Conservation (phyloP, 2,797 vertebrate species). For the Alosa sapidissima region DNA sequence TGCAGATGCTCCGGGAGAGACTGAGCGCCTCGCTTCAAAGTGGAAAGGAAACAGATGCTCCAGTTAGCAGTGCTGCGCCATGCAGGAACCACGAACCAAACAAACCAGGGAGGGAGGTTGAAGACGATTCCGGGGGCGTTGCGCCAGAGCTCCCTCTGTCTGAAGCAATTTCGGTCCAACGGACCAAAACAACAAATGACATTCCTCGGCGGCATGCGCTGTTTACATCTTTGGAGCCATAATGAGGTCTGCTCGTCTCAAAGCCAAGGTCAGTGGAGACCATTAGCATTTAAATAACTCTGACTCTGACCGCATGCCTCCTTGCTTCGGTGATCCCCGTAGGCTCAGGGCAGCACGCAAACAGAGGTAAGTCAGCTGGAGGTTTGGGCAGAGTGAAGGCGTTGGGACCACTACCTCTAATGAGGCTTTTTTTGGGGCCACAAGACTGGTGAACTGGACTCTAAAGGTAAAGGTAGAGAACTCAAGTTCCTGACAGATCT, state of each 20-base stretch:
- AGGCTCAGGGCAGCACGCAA: slow-evolving; percentile 40
- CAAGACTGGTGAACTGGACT: not conserved
- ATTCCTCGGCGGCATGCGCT: slow-evolving; percentile 14
- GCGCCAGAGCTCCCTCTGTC: not conserved
- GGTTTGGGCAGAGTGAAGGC: slow-evolving; percentile 12
- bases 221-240: slow-evolving; percentile 36
- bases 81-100: not conserved
- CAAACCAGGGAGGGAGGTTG: not conserved
- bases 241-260: slow-evolving; percentile 41
- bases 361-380: slow-evolving; percentile 40
- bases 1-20: not conserved
- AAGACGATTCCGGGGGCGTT: no score
- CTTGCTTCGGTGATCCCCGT: slow-evolving; percentile 54
- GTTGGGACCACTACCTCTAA: slow-evolving; percentile 1
- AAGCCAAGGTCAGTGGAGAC: slow-evolving; percentile 47
- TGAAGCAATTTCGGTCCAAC: not conserved
- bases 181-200: slow-evolving; percentile 7
- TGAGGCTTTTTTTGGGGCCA: slow-evolving; percentile 1
- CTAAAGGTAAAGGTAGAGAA: not conserved
- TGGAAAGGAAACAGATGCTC: slow-evolving; percentile 41
- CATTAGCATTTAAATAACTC: slow-evolving; percentile 40
- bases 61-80: not conserved
- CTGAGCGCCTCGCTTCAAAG: slow-evolving; percentile 16
- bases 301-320: slow-evolving; percentile 32
- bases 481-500: not conserved